Percentiles rank a stretch among this genome's conserved stretches.
These are phyloP conservation scores for Xenus cinereus DNA, from an alignment of 2,113 vertebrate species.

Conservation along the genomic window DNA sequence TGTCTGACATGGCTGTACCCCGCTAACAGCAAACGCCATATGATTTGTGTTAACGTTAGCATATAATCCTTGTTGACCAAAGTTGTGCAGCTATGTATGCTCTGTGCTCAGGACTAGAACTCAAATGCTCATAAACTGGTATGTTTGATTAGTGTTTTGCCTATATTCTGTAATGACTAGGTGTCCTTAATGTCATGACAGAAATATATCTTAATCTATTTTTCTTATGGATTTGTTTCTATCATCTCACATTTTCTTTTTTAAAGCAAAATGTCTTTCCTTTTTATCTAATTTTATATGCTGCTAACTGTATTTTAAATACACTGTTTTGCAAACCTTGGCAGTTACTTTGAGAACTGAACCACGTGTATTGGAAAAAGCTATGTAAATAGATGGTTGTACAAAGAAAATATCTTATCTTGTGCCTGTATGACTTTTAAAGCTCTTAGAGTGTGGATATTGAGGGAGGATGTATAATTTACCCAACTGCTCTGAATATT, in stretches of 20 bases:
- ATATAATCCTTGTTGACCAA: conserved; percentile 73
- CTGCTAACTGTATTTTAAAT: conserved; percentile 83
- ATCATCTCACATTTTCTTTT: conserved; percentile 67
- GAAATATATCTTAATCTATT: conserved; percentile 69
- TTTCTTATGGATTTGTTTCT: conserved; percentile 74
- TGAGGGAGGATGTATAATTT: conserved; percentile 75
- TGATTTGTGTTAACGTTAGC: conserved; percentile 54
- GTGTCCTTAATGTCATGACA: conserved; percentile 57
- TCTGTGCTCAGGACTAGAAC: conserved; percentile 75
- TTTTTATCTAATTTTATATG: conserved; percentile 78
- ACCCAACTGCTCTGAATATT: conserved; percentile 72
- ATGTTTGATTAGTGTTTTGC: conserved; percentile 65
- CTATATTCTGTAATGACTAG: conserved; percentile 56
- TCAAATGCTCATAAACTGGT: conserved; percentile 42
- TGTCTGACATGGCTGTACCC: conserved; percentile 23
- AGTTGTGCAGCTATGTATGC: conserved; percentile 69
- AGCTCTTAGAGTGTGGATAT: conserved; percentile 70
- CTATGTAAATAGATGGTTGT: conserved; percentile 81
- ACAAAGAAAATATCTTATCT: conserved; percentile 73
- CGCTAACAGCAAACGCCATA: conserved; percentile 41
- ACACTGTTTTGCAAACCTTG: conserved; percentile 70
- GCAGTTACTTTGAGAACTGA: conserved; percentile 64
- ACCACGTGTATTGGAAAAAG: conserved; percentile 68
- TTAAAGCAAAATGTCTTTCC: conserved; percentile 64
- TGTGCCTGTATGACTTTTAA: conserved; percentile 76